Conservation (phyloP, 2,888 invertebrate species). For the Peribatodes rhomboidaria region DNA sequence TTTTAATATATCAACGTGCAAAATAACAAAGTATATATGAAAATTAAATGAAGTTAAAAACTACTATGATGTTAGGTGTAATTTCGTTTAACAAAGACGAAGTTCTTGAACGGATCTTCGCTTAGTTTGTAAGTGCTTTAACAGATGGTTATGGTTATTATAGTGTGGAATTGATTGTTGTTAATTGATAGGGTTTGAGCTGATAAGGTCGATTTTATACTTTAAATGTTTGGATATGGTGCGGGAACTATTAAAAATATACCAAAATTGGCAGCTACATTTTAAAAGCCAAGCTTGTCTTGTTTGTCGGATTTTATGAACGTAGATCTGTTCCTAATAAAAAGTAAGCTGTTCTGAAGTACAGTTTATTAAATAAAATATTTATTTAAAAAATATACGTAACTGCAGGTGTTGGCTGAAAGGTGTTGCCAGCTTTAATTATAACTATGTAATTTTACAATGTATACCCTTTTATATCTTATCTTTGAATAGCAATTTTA, state of each 20-base stretch:
- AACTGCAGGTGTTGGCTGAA: not conserved
- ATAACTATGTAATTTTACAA: not conserved
- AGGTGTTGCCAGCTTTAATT: not conserved
- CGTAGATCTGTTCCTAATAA: no score
- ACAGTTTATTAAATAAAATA: not conserved
- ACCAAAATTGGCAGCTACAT: not conserved
- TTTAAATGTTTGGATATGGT: conserved; percentile 32
- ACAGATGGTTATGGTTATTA: conserved; percentile 43
- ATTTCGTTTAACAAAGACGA: conserved; percentile 66
- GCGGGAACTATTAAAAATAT: conserved; percentile 29
- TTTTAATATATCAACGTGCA: conserved; percentile 72
- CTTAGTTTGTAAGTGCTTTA: conserved; percentile 56
- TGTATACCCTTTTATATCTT: not conserved
- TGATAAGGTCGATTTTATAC: conserved; percentile 16
- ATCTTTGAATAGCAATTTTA: not conserved
- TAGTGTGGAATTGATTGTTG: conserved; percentile 44
- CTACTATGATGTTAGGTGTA: conserved; percentile 78
- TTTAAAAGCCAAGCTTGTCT: not conserved
- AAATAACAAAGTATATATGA: conserved; percentile 54
- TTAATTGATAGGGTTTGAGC: conserved; percentile 35
- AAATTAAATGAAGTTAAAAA: conserved; percentile 75
- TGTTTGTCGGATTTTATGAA: no score
- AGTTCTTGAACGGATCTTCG: conserved; percentile 61
- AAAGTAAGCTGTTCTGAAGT: not conserved
- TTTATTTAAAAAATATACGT: conserved; percentile 3